Conservation (phyloP, 2,113 vertebrate species). For the Acanthochromis polyacanthus region DNA sequence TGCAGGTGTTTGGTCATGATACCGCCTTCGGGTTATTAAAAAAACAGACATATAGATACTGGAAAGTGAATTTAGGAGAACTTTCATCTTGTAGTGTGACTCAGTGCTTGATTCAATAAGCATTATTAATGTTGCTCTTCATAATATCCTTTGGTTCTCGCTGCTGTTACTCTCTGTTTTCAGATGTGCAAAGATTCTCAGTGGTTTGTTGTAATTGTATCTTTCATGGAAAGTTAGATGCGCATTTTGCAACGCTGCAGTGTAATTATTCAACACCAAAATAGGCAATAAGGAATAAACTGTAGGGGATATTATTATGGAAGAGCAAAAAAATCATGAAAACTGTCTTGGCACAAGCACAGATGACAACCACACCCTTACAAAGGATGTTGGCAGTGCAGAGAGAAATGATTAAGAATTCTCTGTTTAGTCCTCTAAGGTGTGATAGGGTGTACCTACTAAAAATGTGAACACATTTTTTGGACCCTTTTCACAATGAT, state of each 20-base stretch:
- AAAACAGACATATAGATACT: constrained; percentile 2
- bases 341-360: background rate
- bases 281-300: background rate
- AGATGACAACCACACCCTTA: constrained; percentile 4
- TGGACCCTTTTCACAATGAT: background rate
- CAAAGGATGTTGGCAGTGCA: constrained; percentile 18
- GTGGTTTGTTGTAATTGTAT: background rate
- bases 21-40: constrained; percentile 33
- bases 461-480: constrained; percentile 5
- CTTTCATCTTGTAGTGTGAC: constrained; percentile 28
- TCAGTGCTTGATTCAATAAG: constrained; percentile 10
- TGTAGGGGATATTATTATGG: background rate
- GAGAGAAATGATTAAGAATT: background rate
- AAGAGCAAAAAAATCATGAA: constrained; percentile 5
- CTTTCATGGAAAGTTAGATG: background rate
- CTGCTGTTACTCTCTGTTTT: background rate
- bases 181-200: background rate
- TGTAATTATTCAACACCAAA: background rate
- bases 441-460: constrained; percentile 3
- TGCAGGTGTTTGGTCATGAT: constrained; percentile 66
- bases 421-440: background rate
- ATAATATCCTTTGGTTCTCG: background rate
- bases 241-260: background rate
- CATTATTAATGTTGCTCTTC: background rate
- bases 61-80: constrained; percentile 7